A percentile compares a stretch with the other conserved stretches of the same genome.
phyloP scores from a whole-genome alignment of 2,113 vertebrate genomes.

The Triplophysa tibetana region DNA sequence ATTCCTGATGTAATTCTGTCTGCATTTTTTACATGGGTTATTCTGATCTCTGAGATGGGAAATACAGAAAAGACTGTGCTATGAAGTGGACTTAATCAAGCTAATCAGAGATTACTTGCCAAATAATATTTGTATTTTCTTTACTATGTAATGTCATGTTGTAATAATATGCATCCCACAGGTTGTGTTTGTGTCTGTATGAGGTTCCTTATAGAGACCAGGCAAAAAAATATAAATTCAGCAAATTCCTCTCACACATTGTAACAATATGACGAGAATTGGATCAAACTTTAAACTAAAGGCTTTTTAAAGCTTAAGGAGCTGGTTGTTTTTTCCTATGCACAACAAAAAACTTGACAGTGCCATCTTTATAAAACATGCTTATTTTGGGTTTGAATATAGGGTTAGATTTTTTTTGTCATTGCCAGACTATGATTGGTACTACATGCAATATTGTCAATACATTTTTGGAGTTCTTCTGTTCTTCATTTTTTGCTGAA shows the following conservation, averaged over 20 bases:
- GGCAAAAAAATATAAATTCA: not conserved
- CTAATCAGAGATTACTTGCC: not conserved
- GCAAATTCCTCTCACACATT: not conserved
- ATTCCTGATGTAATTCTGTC: not conserved
- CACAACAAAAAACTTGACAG: not conserved
- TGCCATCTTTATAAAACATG: not conserved
- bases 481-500: not conserved
- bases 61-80: constrained; percentile 3
- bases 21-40: not conserved
- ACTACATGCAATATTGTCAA: not conserved
- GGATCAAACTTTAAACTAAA: not conserved
- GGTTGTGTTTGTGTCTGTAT: not conserved
- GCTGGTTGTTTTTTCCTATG: not conserved
- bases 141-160: not conserved
- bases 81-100: not conserved
- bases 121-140: constrained; percentile 5
- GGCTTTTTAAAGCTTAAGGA: not conserved
- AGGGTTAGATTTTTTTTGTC: not conserved
- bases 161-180: not conserved
- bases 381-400: not conserved
- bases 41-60: not conserved
- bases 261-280: not conserved
- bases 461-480: not conserved
- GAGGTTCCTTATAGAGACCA: not conserved
- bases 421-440: not conserved